Evolutionary conservation across 1,140 invertebrate species (phyloP), one percentile per base, ranked within the genome.

Genomic region (Littorina saxatilis): DNA sequence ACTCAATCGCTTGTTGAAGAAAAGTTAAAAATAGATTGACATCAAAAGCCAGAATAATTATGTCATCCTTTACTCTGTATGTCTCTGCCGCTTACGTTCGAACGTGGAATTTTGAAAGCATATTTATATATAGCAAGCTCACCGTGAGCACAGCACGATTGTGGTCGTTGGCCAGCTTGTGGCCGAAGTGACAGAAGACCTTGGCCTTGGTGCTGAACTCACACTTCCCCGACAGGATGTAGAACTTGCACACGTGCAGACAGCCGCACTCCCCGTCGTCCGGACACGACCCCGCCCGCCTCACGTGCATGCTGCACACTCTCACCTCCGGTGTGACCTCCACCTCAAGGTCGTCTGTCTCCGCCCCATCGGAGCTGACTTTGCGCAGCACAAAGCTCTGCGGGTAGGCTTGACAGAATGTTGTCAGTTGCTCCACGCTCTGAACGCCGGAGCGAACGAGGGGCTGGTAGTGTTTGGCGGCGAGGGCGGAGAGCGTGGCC

Each of bases 161-260:
- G 70, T 73, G 70, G 43, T 73, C 70, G 27, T n/a, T 52, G 5
- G 13, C 20, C 13, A 52, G n/a, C 70, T 52, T 23, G 70, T 73
- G 70, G 2, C 70, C 70, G 70, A 39, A 73, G 0, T 17, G 4
- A 3, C 70, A 23, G 40, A 3, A 1, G 2, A 37, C 11, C 32
- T 68, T 32, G 2, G 11, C 23, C 13, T 13, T 13, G 23, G 13
- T 50, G n/a, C 70, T 35, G n/a, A 20, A 73, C 23, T 47, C 43
- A 17, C 70, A 73, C 43, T 50, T 47, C 20, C 70, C 70, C 2
- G 40, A 37, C 70, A 73, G 43, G 37, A 73, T 73, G 70, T 50
- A 73, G 70, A 73, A 73, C 70, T 32, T 73, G 70, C 70, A 73
- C 23, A 50, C 23, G 40, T 73, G 70, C 40, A 73, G 27, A 7